Base-by-base conservation (phyloP, 23 tunicate species). In the Botrylloides violaceus region DNA sequence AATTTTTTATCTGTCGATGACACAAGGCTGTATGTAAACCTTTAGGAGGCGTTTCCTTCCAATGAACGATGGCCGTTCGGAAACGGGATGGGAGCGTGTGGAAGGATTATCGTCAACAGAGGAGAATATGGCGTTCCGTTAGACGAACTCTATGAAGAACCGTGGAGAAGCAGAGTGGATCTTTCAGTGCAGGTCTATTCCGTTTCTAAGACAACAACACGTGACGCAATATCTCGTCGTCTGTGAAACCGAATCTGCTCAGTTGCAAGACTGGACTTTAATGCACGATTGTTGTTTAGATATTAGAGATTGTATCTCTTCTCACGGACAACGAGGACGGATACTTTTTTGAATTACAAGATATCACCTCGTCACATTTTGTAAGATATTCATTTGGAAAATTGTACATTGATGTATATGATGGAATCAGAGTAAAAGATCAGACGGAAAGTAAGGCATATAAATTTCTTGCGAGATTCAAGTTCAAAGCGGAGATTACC, bases 111-210 rank as follows among this genome's bases (percentile, higher is more conserved):
- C 0, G 70, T 80, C 19, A 77, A 71, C 61, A 37, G 36, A 26
- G 56, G 7, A 28, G 28, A 61, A 15, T 53, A 49, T 7, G 66
- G 18, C n/a, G 36, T 23, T 6, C 34, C 95, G n/a, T 34, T 87
- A 32, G 70, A 28, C 47, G 79, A 80, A 3, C 58, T 80, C 4
- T 76, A 76, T 38, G n/a, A 71, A 5, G 74, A 71, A 9, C 95
- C 95, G 27, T 87, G 95, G 95, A 76, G 80, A 27, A 31, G 31
- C 3, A 33, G 95, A 34, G 21, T 87, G 59, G 95, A 87, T 49
- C 70, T 87, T 7, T 85, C 95, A 12, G 47, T 76, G 2, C 95
- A 87, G 75, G 95, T 87, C n/a, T n/a, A n/a, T n/a, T n/a, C n/a
- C n/a, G n/a, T n/a, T n/a, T n/a, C n/a, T n/a, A n/a, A n/a, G n/a